Conservation (phyloP, 2,888 invertebrate species). For the Trilocha varians region DNA sequence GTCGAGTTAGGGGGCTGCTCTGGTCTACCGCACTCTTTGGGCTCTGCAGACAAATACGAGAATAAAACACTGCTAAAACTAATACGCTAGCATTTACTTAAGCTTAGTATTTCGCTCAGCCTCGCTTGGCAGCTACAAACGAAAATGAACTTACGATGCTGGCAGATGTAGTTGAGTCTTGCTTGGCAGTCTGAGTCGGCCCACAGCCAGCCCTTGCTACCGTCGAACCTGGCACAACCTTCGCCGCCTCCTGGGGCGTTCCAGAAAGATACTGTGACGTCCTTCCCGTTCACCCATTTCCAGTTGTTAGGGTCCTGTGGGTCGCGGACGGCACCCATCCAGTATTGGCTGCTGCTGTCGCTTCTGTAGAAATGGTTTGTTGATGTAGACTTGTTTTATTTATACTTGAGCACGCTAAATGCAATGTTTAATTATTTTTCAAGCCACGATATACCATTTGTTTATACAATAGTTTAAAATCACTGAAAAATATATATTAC, state of each 20-base stretch:
- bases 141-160: constrained; percentile 83
- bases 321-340: constrained; percentile 95
- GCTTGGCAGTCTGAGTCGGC: constrained; percentile 91
- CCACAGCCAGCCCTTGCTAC: constrained; percentile 96
- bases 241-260: constrained; percentile 87
- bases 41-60: constrained; percentile 70
- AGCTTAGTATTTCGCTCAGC: no score
- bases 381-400: background rate
- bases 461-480: no score
- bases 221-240: constrained; percentile 91
- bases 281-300: constrained; percentile 93
- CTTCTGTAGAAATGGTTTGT: constrained; percentile 64
- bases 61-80: background rate
- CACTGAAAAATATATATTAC: no score
- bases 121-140: constrained; percentile 12
- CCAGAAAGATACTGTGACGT: constrained; percentile 94
- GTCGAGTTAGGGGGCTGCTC: constrained; percentile 96
- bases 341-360: constrained; percentile 93
- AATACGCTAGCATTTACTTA: background rate
- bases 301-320: constrained; percentile 83
- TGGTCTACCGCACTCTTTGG: constrained; percentile 91
- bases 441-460: no score
- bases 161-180: constrained; percentile 91
- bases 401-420: no score
- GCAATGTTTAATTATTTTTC: no score